Base-by-base conservation (phyloP, 2,888 invertebrate species). In the Linnaemya tessellans region DNA sequence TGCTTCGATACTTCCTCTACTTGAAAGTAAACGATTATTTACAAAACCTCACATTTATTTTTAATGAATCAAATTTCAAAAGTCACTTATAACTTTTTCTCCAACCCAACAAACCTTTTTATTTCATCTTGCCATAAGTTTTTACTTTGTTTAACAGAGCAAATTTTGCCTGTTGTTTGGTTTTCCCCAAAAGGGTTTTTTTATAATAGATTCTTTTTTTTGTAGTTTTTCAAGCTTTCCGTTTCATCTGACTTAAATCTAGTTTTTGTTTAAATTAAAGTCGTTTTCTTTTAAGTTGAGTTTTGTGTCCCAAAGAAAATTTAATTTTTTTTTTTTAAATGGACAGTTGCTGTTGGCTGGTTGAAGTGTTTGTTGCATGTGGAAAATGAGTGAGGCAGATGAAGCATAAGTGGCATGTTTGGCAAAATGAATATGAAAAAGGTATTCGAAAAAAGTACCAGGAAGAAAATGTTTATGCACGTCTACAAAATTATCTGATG, bases 151-250 rank as follows among this genome's bases (percentile, higher is more conserved):
- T 81, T 74, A 30, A 25, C 51, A 46, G 43, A 75, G 22, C 22
- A 65, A 74, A 49, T 74, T 81, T 70, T 54, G 25, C 20, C 56
- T 43, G 35, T 73, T 73, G 73, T 70, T 75, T 56, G 70, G 62
- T 54, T 75, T 81, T 70, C 15, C 68, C 60, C 49, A 81, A 74
- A 74, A 60, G 58, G 58, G 74, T 71, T 71, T 74, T 67, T 13
- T 60, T 35, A 10, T 60, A 51, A 4, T 54, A n/a, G n/a, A n/a
- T n/a, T n/a, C n/a, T 81, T 70, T 64, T 68, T 10, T 62, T 68
- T 68, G 11, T 49, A 46, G n/a, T 46, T 77, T 67, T 77, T 30
- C 46, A 41, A 18, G 60, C 15, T 68, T 80, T 80, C 64, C 58
- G 22, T 65, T 58, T 80, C 65, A 74, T 80, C 41, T 60, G 60